Base-by-base conservation (phyloP, 2,888 invertebrate species). In the Ichneumoninae sp. region DNA sequence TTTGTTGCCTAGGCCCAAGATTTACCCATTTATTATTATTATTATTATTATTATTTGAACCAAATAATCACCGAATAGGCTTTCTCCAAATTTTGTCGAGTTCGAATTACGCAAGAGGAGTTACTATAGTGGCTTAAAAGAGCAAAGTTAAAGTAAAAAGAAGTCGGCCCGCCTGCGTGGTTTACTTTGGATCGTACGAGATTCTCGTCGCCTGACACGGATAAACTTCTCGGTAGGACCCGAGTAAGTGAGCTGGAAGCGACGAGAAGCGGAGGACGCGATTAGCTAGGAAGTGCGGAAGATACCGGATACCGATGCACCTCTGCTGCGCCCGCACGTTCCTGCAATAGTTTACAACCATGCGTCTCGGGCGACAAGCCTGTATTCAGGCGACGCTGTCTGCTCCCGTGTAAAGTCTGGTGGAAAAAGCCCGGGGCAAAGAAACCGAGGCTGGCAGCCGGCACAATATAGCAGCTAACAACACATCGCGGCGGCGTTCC, bases 151-250 rank as follows among this genome's bases (percentile, higher is more conserved):
- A 69, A 22, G 68, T 33, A 62, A 74, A 81, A 78, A 83, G 10
- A 85, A 81, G 83, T 83, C 71, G 85, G 83, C 76, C 80, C 80
- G 62, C n/a, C 13, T 10, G 22, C 72, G 71, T 36, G 82, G 79
- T 76, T 84, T 84, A 84, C 84, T 84, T 84, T 76, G 71, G 52
- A 26, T 60, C 66, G 54, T 57, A 65, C 74, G 71, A 79, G 82
- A 84, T 77, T 86, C 85, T 81, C 72, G 83, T 86, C 86, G 85
- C 84, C 86, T 91, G 91, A 90, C 90, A 91, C 88, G 86, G 88
- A 91, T 90, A 87, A 85, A 87, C 82, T 91, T 90, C 88, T 84
- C 83, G 86, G 89, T 89, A 88, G 77, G 74, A 70, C 47, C 47
- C 36, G 60, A 60, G 62, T 22, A 57, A 16, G n/a, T n/a, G 68